Percentiles rank a stretch among this genome's conserved stretches.
These are phyloP conservation scores for Rhagophthalmus giganteus DNA, from an alignment of 2,888 invertebrate species.

Conservation along the genomic window DNA sequence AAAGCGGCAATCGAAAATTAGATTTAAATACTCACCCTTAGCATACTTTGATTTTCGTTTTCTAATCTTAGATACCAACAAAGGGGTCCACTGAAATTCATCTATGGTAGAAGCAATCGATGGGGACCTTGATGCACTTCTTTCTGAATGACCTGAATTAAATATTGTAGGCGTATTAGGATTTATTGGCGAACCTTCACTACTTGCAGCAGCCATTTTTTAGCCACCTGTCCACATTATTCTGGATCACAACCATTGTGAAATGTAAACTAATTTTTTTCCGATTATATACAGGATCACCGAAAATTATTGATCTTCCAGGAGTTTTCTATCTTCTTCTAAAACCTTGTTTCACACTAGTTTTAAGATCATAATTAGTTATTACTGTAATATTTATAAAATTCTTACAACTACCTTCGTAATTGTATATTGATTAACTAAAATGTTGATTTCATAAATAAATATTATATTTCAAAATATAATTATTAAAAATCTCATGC, in stretches of 20 bases:
- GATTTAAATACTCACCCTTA: constrained; percentile 7
- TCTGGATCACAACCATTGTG: not conserved
- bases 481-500: too few relatives aligned
- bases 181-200: constrained; percentile 54
- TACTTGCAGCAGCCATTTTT: constrained; percentile 52
- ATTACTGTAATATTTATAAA: not conserved
- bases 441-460: too few relatives aligned
- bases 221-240: not conserved
- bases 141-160: constrained; percentile 36
- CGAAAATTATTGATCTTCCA: too few relatives aligned
- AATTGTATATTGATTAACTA: too few relatives aligned
- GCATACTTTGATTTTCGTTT: constrained; percentile 31
- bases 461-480: too few relatives aligned
- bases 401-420: too few relatives aligned
- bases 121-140: constrained; percentile 59
- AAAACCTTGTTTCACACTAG: too few relatives aligned
- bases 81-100: constrained; percentile 55
- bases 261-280: not conserved
- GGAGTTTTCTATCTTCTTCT: too few relatives aligned
- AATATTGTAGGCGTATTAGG: constrained; percentile 38
- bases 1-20: not conserved
- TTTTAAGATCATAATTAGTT: not conserved
- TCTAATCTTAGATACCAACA: constrained; percentile 44
- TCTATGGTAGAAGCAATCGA: constrained; percentile 59
- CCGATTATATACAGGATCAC: not conserved